Base-by-base conservation (phyloP, 1,140 invertebrate genomes). In the Chymomyza costata region DNA sequence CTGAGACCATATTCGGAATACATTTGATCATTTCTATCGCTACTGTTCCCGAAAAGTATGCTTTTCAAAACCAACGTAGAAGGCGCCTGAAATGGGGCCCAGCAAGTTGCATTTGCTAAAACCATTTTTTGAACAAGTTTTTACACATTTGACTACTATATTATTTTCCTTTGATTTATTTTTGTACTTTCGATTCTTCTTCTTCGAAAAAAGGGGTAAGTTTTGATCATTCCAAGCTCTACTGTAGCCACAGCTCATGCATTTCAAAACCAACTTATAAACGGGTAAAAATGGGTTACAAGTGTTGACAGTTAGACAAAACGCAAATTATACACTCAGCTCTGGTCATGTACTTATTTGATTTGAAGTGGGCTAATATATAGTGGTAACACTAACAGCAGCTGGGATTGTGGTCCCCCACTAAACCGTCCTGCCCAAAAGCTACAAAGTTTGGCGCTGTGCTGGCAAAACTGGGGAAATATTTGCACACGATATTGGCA, bases 401-500 rank as follows among this genome's bases (percentile, higher is more conserved):
- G 15, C 16, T 16, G 5, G 14, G n/a, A n/a, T 3, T 11, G 16
- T 32, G 38, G 55, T n/a, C 43, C 17, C 14, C n/a, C 18, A 28
- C 34, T 70, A 52, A 41, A 46, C 28, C 44, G 46, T 38, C 44
- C 52, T 30, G 13, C n/a, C 46, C 40, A 58, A 76, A 65, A 78
- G 65, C 52, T 63, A 56, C 53, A 59, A 78, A 68, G 52, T 71
- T 65, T 50, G 32, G 47, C 49, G 57, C 65, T 73, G 59, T 51
- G 37, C 53, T 45, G 45, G 51, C 56, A 59, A 54, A 65, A 56
- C 70, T 78, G 58, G 64, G 66, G 67, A 80, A 78, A 78, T 78
- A 78, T 78, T 78, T 78, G 73, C 71, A 48, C 73, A 64, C 67
- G 63, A 78, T 78, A 78, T 78, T 78, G 71, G 73, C 71, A 76